phyloP scores from a whole-genome alignment of 2,797 vertebrate species.

The Pagetopsis macropterus region DNA sequence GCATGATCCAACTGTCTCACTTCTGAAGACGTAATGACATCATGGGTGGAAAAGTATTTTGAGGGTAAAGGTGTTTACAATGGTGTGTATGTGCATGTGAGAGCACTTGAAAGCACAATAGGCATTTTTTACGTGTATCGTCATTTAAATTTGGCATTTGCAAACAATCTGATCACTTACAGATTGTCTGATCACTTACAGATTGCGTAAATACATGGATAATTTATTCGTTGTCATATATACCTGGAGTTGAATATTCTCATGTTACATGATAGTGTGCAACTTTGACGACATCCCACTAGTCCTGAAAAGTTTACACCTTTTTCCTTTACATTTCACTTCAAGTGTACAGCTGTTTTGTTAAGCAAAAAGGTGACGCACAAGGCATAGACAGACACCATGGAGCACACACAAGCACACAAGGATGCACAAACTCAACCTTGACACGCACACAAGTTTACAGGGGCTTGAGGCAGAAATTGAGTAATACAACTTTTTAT shows the following conservation, averaged over 20 bases:
- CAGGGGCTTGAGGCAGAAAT: slow-evolving; percentile 31
- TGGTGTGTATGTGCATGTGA: slow-evolving; percentile 1
- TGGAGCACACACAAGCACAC: neutral
- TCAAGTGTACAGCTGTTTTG: slow-evolving; percentile 19
- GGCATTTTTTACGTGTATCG: too few species aligned
- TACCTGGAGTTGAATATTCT: neutral
- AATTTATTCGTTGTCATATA: neutral
- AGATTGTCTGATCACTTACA: neutral
- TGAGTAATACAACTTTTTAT: slow-evolving; percentile 32
- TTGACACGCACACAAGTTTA: slow-evolving; percentile 31
- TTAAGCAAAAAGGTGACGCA: neutral
- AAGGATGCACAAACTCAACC: slow-evolving; percentile 20
- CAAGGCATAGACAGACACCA: slow-evolving; percentile 7
- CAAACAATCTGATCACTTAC: neutral
- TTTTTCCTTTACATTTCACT: neutral
- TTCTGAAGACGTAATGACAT: slow-evolving; percentile 23
- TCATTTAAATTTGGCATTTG: too few species aligned
- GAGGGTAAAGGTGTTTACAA: slow-evolving; percentile 2
- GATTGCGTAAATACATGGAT: neutral
- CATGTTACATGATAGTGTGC: slow-evolving; percentile 12
- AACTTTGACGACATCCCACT: neutral
- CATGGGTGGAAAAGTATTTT: slow-evolving; percentile 24
- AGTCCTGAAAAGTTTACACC: neutral
- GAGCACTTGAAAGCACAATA: neutral
- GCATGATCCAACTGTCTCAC: slow-evolving; percentile 32